phyloP scores from a whole-genome alignment of 2,113 vertebrate genomes.

The Drymodes brunneopygia region DNA sequence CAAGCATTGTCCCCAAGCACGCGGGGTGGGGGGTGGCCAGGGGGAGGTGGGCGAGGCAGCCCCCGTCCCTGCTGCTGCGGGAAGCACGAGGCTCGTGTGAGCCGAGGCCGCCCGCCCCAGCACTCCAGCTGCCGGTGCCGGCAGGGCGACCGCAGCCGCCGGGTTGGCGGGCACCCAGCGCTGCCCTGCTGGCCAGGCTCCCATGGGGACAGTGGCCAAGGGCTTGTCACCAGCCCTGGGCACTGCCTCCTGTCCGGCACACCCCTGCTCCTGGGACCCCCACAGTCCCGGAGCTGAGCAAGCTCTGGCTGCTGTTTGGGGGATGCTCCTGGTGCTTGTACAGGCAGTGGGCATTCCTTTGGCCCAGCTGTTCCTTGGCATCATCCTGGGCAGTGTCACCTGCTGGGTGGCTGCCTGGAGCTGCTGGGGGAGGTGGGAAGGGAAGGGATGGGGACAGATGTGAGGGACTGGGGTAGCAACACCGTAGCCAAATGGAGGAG shows the following conservation, averaged over 20 bases:
- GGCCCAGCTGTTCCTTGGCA: neutral
- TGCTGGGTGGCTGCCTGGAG: neutral
- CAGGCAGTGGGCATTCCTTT: fast-evolving
- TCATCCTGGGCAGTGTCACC: neutral
- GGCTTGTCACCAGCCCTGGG: neutral
- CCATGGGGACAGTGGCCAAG: neutral
- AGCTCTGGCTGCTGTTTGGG: neutral
- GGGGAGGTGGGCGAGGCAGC: neutral
- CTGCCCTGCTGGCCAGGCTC: neutral
- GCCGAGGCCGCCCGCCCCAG: neutral
- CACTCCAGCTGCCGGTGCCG: neutral
- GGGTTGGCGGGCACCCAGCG: neutral
- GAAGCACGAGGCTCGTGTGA: neutral
- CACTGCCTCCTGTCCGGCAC: neutral
- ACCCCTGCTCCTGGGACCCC: neutral
- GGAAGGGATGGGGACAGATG: neutral
- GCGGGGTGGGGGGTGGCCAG: fast-evolving
- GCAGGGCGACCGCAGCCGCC: neutral
- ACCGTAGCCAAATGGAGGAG: neutral
- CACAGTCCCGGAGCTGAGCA: neutral
- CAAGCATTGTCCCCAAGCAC: fast-evolving
- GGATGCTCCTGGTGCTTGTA: neutral
- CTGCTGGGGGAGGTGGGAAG: neutral
- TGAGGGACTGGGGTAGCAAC: neutral
- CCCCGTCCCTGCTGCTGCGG: neutral